These are phyloP conservation scores for Phyllostomus hastatus DNA, from an alignment of 2,113 vertebrate genomes.

Conservation along the genomic window DNA sequence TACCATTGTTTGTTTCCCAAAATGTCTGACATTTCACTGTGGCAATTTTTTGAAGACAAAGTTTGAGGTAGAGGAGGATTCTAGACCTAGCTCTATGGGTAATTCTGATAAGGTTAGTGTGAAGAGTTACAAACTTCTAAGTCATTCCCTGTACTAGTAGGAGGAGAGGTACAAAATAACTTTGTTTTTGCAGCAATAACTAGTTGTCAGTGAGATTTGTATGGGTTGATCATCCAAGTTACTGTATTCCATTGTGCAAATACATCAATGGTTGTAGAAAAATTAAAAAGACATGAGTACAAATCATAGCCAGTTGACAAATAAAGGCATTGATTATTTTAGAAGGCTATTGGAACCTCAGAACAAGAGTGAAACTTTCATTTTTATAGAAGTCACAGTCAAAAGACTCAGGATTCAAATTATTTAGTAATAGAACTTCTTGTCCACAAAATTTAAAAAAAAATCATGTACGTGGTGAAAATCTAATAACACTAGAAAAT, in stretches of 20 bases:
- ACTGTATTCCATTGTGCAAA: background rate
- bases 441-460: background rate
- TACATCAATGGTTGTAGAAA: background rate
- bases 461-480: background rate
- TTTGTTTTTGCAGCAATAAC: background rate
- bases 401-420: background rate
- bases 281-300: background rate
- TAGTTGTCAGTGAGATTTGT: background rate
- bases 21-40: background rate
- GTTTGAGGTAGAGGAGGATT: background rate
- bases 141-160: background rate
- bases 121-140: background rate
- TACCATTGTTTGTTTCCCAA: background rate
- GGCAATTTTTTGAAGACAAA: background rate
- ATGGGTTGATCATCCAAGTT: background rate
- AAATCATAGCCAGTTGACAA: background rate
- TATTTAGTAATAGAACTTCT: slow-evolving; percentile 6
- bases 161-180: background rate
- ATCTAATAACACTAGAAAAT: background rate
- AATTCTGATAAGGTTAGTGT: background rate
- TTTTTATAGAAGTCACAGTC: background rate
- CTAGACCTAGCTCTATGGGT: background rate
- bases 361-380: background rate
- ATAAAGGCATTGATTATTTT: background rate
- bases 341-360: background rate